Base-by-base conservation (phyloP, 2,113 vertebrate species). In the Diglossa brunneiventris region DNA sequence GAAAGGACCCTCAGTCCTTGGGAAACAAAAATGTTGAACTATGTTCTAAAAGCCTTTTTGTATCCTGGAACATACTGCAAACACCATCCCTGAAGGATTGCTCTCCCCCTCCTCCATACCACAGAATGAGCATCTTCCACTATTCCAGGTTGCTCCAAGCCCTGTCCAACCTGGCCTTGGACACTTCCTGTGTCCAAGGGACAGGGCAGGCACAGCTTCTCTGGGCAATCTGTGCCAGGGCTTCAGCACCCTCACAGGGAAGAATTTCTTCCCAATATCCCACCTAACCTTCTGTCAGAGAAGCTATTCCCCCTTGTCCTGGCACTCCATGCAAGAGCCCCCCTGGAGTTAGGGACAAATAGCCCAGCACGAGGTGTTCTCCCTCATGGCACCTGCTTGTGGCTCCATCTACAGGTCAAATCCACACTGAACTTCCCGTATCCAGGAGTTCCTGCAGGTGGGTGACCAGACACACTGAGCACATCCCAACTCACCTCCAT, bases 401-500 rank as follows among this genome's bases (percentile, higher is more conserved):
- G 52, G 44, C 68, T 50, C 52, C 68, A 66, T 11, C 77, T 52
- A 42, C 68, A 44, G 59, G 23, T 9, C 16, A 74, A 74, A 59
- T 2, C 37, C 56, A 55, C 28, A 39, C 27, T 6, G 59, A 66
- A 52, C 22, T 19, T 15, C 52, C 27, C 15, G 44, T 2, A 33
- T 3, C 2, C 33, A 5, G 2, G 23, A 35, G 46, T 6, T 74
- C 33, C 79, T 15, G 30, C 2, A 28, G 24, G 14, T 1, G 6
- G 17, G 58, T 0, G 10, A 53, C 5, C 3, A 33, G 50, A 30
- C 0, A 5, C 26, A 9, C 12, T 1, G 10, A 30, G n/a, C 56
- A 21, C 33, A 9, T 0, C 31, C 9, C 67, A 16, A 10, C 7
- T 98, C 86, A 99, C 99, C 99, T 99, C 99, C 99, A 99, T 99